Base-by-base conservation (phyloP, 2,888 invertebrate genomes). In the Capitulum mitella region DNA sequence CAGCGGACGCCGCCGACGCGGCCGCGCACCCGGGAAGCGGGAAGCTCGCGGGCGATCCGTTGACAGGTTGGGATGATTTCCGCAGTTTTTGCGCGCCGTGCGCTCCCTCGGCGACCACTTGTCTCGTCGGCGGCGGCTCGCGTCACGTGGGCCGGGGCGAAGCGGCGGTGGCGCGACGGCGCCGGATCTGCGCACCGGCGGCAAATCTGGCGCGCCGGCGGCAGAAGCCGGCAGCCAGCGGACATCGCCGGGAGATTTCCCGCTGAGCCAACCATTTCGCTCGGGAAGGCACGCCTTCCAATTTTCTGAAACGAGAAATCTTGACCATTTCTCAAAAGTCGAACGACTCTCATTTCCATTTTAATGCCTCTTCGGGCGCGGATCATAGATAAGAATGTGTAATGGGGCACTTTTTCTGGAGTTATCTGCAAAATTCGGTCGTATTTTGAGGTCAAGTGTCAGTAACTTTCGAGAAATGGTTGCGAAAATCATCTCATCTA, bases 311-410 rank as follows among this genome's bases (percentile, higher is more conserved):
- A 51, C 22, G 22, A 51, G 48, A 51, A 51, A 14, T 51, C 19
- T 16, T 22, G 51, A 51, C n/a, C 58, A 58, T 58, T 58, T 58
- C 8, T n/a, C 58, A 58, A 58, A 58, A n/a, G 58, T n/a, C 29
- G 58, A 58, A n/a, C 58, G n/a, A 58, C 29, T n/a, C 58, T 58
- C 58, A n/a, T 58, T n/a, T 58, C 29, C 58, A 58, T 58, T n/a
- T 58, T 58, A 29, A 8, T 10, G 58, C 58, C 10, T 2, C n/a
- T 58, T 5, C n/a, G n/a, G n/a, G 1, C 58, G 10, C 0, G n/a
- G 10, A 12, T n/a, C n/a, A 5, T 19, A n/a, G 58, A 58, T 58
- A 58, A 58, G 54, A n/a, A 58, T 26, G 54, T n/a, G n/a, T 14
- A 58, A 58, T 58, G n/a, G 8, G 58, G 58, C 0, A 29, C 8